Base-by-base conservation (phyloP, 2,888 invertebrate species). In the Caenorhabditis becei region DNA sequence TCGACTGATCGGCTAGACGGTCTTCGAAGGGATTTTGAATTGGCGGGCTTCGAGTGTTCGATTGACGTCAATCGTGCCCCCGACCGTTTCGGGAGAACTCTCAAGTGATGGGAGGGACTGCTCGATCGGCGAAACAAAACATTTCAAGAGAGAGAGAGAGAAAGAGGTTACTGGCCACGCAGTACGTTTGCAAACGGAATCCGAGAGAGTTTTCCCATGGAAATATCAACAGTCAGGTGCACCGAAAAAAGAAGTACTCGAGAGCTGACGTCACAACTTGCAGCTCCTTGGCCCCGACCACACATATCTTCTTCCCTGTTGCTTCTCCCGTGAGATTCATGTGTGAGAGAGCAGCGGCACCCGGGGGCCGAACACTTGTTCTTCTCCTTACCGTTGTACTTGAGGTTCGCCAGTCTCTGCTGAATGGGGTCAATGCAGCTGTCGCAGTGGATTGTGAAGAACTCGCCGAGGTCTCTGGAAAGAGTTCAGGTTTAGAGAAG, bases 391-490 rank as follows among this genome's bases (percentile, higher is more conserved):
- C 85, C 83, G 23, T 81, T 80, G 28, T 83, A 80, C 62, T 85
- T 86, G 24, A 86, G 58, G n/a, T 85, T 79, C 24, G 85, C 86
- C 63, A 87, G 67, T 20, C 84, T 41, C 56, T 86, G 85, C 70
- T 84, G 83, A 10, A 87, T 80, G 3, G 87, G 85, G 66, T 86
- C 86, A 5, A 86, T 71, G 18, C 65, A 70, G 3, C 67, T 59
- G 24, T 82, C 83, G 11, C 80, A 53, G 41, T 75, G 74, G n/a
- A 83, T 77, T 24, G 77, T 84, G 77, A 88, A 86, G 77, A 88
- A 88, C 24, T 88, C 88, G 65, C 86, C 87, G 41, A 88, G 80
- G 28, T 88, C 86, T 67, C 83, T 86, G 74, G 23, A 85, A 69
- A 28, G 2, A 14, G 2, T 41, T 16, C 10, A 41, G 7, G 3